Conservation (phyloP, 2,888 invertebrate genomes). For the Drosophila pegasa region DNA sequence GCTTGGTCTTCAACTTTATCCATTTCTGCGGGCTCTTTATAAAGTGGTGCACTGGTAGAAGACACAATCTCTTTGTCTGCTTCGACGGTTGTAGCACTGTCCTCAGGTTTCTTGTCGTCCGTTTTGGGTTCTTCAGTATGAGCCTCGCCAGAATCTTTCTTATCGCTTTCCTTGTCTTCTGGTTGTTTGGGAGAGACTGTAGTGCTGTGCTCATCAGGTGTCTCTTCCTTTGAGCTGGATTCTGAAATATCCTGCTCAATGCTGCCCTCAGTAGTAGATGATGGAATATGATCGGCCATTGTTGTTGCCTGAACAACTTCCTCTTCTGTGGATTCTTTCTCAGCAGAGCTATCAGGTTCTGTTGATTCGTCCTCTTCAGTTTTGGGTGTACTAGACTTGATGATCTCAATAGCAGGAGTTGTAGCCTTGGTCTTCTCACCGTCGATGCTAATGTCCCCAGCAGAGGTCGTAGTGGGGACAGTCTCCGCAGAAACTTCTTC, state of each 20-base stretch:
- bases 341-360: slow-evolving; percentile 41
- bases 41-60: slow-evolving; percentile 40
- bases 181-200: slow-evolving; percentile 49
- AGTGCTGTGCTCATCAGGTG: slow-evolving; percentile 34
- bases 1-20: slow-evolving; percentile 42
- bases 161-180: slow-evolving; percentile 34
- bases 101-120: slow-evolving; percentile 36
- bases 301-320: slow-evolving; percentile 37
- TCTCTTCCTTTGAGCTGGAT: slow-evolving; percentile 21
- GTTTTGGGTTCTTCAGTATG: slow-evolving; percentile 42
- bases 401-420: slow-evolving; percentile 29
- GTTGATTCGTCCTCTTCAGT: slow-evolving; percentile 38
- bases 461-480: slow-evolving; percentile 20
- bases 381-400: slow-evolving; percentile 51
- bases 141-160: slow-evolving; percentile 28
- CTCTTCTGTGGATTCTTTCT: slow-evolving; percentile 26
- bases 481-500: slow-evolving; percentile 29
- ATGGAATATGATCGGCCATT: slow-evolving; percentile 18
- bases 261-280: slow-evolving; percentile 54
- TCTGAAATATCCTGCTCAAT: slow-evolving; percentile 32
- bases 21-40: slow-evolving; percentile 42
- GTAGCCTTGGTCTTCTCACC: slow-evolving; percentile 26
- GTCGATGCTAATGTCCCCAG: slow-evolving; percentile 12
- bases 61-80: slow-evolving; percentile 39
- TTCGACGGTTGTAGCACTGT: slow-evolving; percentile 31